Conservation (phyloP, 2,797 vertebrate genomes). For the Sorex maritimensis region DNA sequence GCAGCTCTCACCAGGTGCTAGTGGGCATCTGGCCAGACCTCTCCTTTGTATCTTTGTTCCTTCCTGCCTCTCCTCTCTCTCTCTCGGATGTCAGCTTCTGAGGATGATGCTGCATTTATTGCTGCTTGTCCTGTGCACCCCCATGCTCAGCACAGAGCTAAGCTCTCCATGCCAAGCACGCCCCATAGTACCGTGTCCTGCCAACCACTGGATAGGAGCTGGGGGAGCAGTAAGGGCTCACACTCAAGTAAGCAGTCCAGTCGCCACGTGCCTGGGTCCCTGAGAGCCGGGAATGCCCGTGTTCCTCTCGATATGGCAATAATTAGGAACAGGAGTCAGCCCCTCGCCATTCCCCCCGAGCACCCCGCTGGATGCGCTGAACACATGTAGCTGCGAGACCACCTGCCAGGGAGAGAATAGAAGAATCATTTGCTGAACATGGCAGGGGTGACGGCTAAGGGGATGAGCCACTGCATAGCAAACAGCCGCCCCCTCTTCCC, state of each 20-base stretch:
- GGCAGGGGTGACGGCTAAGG: slow-evolving; percentile 81
- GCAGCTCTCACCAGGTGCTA: not conserved
- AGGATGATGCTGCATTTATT: not conserved
- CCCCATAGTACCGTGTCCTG: not conserved
- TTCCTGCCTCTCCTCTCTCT: not conserved
- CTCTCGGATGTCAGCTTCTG: not conserved
- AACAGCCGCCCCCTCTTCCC: slow-evolving; percentile 65
- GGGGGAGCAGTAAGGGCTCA: not conserved
- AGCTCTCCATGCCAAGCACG: not conserved
- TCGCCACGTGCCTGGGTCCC: not conserved
- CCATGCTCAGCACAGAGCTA: not conserved
- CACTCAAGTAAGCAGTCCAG: not conserved
- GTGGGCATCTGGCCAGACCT: not conserved
- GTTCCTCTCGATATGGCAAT: slow-evolving; percentile 67
- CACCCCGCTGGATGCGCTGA: slow-evolving; percentile 72
- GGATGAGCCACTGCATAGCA: slow-evolving; percentile 81
- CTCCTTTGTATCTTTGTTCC: not conserved
- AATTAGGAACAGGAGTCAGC: slow-evolving; percentile 84
- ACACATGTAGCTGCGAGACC: slow-evolving; percentile 86
- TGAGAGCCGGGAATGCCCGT: fast-evolving
- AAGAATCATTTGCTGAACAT: slow-evolving; percentile 85
- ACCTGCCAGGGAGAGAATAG: slow-evolving; percentile 82
- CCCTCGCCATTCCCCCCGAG: slow-evolving; percentile 68
- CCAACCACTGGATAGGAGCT: too few species aligned
- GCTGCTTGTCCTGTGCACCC: too few species aligned